Conservation (phyloP, 2,113 vertebrate genomes). For the Bostrychus sinensis region DNA sequence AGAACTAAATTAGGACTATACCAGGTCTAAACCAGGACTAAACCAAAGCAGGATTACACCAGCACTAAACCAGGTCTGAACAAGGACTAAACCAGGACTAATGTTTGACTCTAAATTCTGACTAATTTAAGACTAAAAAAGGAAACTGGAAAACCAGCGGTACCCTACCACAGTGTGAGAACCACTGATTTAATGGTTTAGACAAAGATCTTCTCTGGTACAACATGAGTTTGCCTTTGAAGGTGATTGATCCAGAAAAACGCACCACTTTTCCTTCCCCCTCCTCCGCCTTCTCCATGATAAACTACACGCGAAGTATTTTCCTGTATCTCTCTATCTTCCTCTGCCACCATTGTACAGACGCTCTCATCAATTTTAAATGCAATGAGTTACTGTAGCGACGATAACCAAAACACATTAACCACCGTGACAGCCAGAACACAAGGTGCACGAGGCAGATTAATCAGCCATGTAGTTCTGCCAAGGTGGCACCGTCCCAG, state of each 20-base stretch:
- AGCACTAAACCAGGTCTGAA: too few species aligned
- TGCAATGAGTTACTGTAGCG: constrained; percentile 44
- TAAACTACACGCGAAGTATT: constrained; percentile 1
- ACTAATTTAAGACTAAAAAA: too few species aligned
- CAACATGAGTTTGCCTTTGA: constrained; percentile 23
- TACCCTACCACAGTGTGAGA: too few species aligned
- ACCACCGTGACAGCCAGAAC: constrained; percentile 55
- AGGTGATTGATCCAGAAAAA: constrained; percentile 31
- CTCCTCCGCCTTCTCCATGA: background rate
- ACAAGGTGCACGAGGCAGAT: constrained; percentile 43
- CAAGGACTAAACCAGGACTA: too few species aligned
- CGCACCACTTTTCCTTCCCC: background rate
- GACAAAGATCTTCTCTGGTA: constrained; percentile 35
- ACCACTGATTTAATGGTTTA: constrained; percentile 6
- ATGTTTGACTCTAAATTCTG: too few species aligned
- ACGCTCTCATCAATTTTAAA: constrained; percentile 48
- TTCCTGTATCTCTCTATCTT: constrained; percentile 5
- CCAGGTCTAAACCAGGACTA: too few species aligned
- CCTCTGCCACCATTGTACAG: background rate
- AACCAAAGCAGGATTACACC: too few species aligned
- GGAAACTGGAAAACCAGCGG: too few species aligned
- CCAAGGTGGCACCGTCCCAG: constrained; percentile 56
- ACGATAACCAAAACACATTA: constrained; percentile 64
- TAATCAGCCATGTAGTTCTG: constrained; percentile 49
- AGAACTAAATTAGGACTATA: too few species aligned